These are phyloP conservation scores for Gibbula magus DNA, from an alignment of 2,888 invertebrate genomes.

Conservation along the genomic window DNA sequence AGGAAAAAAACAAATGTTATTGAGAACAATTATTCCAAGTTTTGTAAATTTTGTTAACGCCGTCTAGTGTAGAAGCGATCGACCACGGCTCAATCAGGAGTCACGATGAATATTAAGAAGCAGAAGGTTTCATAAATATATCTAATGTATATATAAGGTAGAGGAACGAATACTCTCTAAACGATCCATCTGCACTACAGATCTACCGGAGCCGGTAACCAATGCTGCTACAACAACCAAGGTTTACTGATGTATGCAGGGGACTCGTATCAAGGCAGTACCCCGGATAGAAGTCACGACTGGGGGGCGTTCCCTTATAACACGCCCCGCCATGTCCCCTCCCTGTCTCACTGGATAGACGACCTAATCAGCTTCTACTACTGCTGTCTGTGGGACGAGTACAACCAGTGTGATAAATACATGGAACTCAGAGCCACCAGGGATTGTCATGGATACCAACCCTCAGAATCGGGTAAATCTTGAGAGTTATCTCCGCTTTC, in stretches of 20 bases:
- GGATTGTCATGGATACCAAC: conserved; percentile 96
- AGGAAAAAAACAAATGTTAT: too few species aligned
- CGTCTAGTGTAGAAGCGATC: too few species aligned
- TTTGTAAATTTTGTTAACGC: too few species aligned
- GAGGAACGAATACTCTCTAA: too few species aligned
- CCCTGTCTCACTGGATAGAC: conserved; percentile 95
- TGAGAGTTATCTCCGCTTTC: neutral
- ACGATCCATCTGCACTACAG: conserved; percentile 23
- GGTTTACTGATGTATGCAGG: conserved; percentile 93
- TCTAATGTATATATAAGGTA: too few species aligned
- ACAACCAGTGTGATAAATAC: conserved; percentile 94
- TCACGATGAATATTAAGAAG: too few species aligned
- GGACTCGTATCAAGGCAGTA: conserved; percentile 95
- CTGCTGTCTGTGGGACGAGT: conserved; percentile 93
- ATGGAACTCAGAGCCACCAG: conserved; percentile 91
- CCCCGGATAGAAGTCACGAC: conserved; percentile 72
- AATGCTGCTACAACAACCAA: conserved; percentile 97
- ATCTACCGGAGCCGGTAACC: conserved; percentile 82
- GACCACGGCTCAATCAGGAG: too few species aligned
- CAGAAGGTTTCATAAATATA: too few species aligned
- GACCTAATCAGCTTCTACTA: conserved; percentile 95
- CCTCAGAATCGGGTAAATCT: conserved; percentile 84
- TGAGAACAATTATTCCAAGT: too few species aligned
- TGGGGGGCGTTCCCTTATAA: conserved; percentile 85
- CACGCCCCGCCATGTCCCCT: conserved; percentile 81